These are phyloP conservation scores for Monopis laevigella DNA, from an alignment of 2,888 invertebrate species.

Conservation along the genomic window DNA sequence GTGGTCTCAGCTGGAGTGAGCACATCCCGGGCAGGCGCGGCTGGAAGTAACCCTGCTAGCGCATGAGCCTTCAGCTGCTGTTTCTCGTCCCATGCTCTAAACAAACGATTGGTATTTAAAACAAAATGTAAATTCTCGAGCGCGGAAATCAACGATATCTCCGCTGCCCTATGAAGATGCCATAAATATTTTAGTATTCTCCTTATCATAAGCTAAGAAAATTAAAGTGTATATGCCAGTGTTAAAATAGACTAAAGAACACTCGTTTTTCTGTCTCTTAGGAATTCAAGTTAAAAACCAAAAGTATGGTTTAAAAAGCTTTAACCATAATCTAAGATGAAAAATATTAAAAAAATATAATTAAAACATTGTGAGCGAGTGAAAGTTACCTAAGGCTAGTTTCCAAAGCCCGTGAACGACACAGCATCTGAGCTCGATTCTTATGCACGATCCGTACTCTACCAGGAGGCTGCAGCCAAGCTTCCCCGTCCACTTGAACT, in stretches of 20 bases:
- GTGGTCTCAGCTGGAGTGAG: constrained; percentile 73
- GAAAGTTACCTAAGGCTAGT: constrained; percentile 76
- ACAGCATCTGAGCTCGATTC: constrained; percentile 96
- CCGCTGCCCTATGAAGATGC: too few relatives aligned
- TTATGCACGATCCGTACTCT: constrained; percentile 96
- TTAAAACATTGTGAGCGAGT: too few relatives aligned
- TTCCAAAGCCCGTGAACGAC: constrained; percentile 89
- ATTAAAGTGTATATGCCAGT: too few relatives aligned
- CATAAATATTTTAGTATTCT: too few relatives aligned
- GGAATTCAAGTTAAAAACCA: too few relatives aligned
- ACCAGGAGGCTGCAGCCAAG: constrained; percentile 97
- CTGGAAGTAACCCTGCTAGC: constrained; percentile 23
- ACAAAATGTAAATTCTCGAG: background rate
- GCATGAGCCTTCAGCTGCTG: constrained; percentile 50
- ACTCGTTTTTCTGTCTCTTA: too few relatives aligned
- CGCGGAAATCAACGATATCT: background rate
- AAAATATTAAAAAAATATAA: too few relatives aligned
- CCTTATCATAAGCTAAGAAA: too few relatives aligned
- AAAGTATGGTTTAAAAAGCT: too few relatives aligned
- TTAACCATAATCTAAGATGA: too few relatives aligned
- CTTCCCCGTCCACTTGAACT: constrained; percentile 97
- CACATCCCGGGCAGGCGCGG: constrained; percentile 27
- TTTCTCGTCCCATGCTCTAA: constrained; percentile 57
- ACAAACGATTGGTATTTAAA: background rate
- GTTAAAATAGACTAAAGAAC: too few relatives aligned